Base-by-base conservation (phyloP, 53 echinoderm and acorn worm species). In the Paracentrotus lividus region DNA sequence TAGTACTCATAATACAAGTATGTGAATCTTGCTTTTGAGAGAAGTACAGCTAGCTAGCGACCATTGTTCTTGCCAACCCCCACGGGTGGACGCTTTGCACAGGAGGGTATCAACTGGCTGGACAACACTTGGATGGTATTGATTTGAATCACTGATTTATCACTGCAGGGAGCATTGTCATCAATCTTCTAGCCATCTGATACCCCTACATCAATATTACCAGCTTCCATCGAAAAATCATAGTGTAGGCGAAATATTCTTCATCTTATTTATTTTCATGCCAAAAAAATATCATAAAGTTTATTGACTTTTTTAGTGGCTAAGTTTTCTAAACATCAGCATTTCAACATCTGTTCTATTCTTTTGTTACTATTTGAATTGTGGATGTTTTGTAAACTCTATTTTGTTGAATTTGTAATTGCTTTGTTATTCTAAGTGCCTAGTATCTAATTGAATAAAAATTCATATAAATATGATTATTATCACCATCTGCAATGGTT, bases 91-190 rank as follows among this genome's bases (percentile, higher is more conserved):
- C 2, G 76, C 4, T 76, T 76, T 31, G 76, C 42, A 21, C 76
- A 40, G 76, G 38, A 76, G 42, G 18, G 42, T 36, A 36, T 76
- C 76, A 76, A 40, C 42, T 2, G 21, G 42, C 18, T 76, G 76
- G 21, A 76, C 4, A 76, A 76, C 76, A 76, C 76, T 76, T 76
- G 76, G 42, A 76, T 4, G 40, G 10, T 76, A 76, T 76, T 42
- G 76, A 76, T 76, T 76, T 76, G 76, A 2, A 76, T 76, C 76
- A 76, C 76, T 40, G 76, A 76, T 42, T 76, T 76, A 40, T 76
- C 76, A 76, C 76, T 76, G 76, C 38, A 76, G 76, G 76, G 76
- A 76, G 76, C 18, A 76, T 9, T 42, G 42, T 42, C 3, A 76
- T 42, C 76, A 76, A 76, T 76, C 42, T 76, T 21, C 38, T 20